Evolutionary conservation across 2,888 invertebrate species (phyloP), one percentile per base, ranked within the genome.

Genomic region (Rhingia rostrata): DNA sequence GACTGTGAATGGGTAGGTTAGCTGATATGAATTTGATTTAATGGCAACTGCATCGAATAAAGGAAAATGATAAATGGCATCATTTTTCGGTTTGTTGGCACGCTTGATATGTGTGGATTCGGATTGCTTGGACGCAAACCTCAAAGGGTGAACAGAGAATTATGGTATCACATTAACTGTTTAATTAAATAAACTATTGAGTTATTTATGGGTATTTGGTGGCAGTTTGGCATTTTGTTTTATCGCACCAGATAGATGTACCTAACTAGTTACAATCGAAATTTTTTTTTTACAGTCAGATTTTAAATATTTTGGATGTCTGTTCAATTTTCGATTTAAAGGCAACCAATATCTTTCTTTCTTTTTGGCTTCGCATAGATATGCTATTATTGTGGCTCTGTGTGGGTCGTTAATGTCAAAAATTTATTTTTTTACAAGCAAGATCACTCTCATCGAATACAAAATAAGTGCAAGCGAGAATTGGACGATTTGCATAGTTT

Each of bases 21-120:
- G 73, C 58, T 84, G 84, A 84, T 84, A 84, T 70, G 84, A 70
- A 70, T 75, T 80, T 84, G 84, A 84, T 80, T 84, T 80, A 84
- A 84, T 47, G 75, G 69, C 64, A 74, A 74, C 79, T 22, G 80
- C 66, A 70, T 64, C 60, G 54, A 70, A 70, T 82, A 80, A 84
- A 74, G 53, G 70, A 79, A 75, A 70, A 80, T 84, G 84, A 84
- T 84, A 84, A 84, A 84, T 84, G 74, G 79, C 64, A 75, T 84
- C 70, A 84, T 80, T 84, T 84, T 84, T 84, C 74, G 80, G 84
- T 74, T 80, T 70, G 84, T 70, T 84, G 69, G 79, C 43, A 49
- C 64, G 54, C 54, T 70, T 80, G 61, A 80, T 80, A 75, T 49
- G 64, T 75, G 61, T 69, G 74, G 69, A 58, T 80, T 53, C 69